Conservation (phyloP, 2,113 vertebrate species). For the Hucho hucho region DNA sequence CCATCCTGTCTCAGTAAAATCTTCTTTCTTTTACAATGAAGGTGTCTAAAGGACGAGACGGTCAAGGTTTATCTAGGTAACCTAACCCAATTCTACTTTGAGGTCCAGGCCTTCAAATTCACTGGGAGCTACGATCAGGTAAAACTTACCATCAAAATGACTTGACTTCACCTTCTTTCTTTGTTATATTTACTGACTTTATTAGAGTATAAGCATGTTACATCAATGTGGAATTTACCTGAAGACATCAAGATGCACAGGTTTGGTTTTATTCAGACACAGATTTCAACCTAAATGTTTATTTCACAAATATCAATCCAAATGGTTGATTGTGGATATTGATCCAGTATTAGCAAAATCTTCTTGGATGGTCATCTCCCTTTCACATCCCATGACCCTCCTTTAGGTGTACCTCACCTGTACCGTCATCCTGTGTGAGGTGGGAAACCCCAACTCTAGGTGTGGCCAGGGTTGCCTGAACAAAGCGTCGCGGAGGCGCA, state of each 20-base stretch:
- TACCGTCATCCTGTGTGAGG: slow-evolving; percentile 54
- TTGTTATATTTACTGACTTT: too few species aligned
- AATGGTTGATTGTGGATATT: too few species aligned
- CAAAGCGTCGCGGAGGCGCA: not conserved
- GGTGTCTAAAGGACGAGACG: slow-evolving; percentile 63
- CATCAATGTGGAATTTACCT: too few species aligned
- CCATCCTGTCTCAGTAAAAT: too few species aligned
- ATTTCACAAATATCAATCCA: too few species aligned
- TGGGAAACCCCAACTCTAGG: slow-evolving; percentile 30
- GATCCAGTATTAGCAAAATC: too few species aligned
- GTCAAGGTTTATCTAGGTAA: slow-evolving; percentile 25
- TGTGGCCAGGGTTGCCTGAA: slow-evolving; percentile 42
- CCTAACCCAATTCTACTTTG: slow-evolving; percentile 57
- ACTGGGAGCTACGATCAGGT: slow-evolving; percentile 68
- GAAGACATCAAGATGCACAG: too few species aligned
- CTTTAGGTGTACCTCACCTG: slow-evolving; percentile 59
- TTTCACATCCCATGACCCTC: not conserved
- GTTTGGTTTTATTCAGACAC: too few species aligned
- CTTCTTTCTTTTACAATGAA: slow-evolving; percentile 27
- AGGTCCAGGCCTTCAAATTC: slow-evolving; percentile 72
- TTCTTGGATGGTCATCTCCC: not conserved
- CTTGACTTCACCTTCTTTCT: too few species aligned
- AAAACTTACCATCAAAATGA: not conserved
- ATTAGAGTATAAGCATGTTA: too few species aligned
- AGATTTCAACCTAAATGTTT: too few species aligned